phyloP scores from a whole-genome alignment of 2,888 invertebrate species.

The Cerastoderma edule region DNA sequence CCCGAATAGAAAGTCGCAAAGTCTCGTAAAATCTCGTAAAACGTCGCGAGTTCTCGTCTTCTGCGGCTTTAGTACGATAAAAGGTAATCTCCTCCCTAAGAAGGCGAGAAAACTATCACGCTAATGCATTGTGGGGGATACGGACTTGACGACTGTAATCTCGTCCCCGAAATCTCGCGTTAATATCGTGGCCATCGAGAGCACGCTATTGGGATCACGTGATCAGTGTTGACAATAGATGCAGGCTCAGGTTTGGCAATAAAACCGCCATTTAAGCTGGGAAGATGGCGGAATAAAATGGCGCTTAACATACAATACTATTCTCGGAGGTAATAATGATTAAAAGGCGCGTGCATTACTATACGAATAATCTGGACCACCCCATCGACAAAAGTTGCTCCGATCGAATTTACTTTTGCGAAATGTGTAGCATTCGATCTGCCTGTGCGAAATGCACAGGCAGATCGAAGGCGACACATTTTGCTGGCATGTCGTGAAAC shows the following conservation, averaged over 20 bases:
- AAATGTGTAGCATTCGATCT: too few relatives aligned
- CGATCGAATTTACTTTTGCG: too few relatives aligned
- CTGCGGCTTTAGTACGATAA: conserved; percentile 42
- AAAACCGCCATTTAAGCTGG: conserved; percentile 14
- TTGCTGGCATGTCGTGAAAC: too few relatives aligned
- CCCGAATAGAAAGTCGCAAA: conserved; percentile 21
- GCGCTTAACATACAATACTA: conserved; percentile 28
- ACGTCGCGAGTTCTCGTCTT: conserved; percentile 22
- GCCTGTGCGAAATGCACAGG: too few relatives aligned
- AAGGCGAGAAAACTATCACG: conserved; percentile 42
- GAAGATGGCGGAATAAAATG: conserved; percentile 29
- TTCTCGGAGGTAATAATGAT: conserved; percentile 27
- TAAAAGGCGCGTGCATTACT: conserved; percentile 30
- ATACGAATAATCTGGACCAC: conserved; percentile 22
- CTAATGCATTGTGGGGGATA: conserved; percentile 49
- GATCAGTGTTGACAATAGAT: conserved; percentile 22
- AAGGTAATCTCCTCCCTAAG: conserved; percentile 38
- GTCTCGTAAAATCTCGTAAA: conserved; percentile 23
- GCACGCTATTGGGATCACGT: conserved; percentile 11
- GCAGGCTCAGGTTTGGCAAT: conserved; percentile 16
- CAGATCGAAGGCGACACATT: too few relatives aligned
- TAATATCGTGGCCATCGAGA: conserved; percentile 15
- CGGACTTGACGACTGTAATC: conserved; percentile 21
- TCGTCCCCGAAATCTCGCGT: conserved; percentile 26
- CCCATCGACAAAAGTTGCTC: too few relatives aligned